Conservation (phyloP, 2,888 invertebrate genomes). For the Platycheirus albimanus region DNA sequence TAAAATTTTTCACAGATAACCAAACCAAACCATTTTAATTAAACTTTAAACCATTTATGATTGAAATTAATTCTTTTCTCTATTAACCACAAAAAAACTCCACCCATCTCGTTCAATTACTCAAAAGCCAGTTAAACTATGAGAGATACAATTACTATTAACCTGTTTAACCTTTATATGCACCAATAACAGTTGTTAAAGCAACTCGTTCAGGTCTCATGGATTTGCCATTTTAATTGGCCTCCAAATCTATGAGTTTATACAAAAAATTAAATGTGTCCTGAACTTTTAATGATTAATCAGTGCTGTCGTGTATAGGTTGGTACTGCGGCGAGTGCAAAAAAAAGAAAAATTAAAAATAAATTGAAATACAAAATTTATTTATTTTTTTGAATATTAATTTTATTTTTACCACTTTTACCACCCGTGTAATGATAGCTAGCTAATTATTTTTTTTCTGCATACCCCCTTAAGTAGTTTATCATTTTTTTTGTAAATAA, state of each 20-base stretch:
- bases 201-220: conserved; percentile 24
- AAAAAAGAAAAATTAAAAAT: conserved; percentile 12
- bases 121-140: conserved; percentile 7
- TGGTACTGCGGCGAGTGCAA: not conserved
- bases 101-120: conserved; percentile 45
- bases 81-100: conserved; percentile 13
- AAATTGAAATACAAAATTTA: conserved; percentile 50
- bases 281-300: conserved; percentile 49
- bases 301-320: too few relatives aligned
- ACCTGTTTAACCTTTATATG: conserved; percentile 47
- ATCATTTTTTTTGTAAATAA: conserved; percentile 58
- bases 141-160: conserved; percentile 15
- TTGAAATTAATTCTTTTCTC: conserved; percentile 3
- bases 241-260: conserved; percentile 45
- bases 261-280: conserved; percentile 20
- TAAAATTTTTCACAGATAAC: not conserved
- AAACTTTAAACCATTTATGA: not conserved
- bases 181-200: conserved; percentile 5
- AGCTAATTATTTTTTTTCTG: conserved; percentile 61
- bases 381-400: conserved; percentile 47
- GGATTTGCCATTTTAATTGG: conserved; percentile 60
- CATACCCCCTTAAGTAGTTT: conserved; percentile 47
- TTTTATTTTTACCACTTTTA: conserved; percentile 28
- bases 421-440: conserved; percentile 61
- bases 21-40: conserved; percentile 2